Evolutionary conservation across 2,113 vertebrate genomes (phyloP), one percentile per base, ranked within the genome.

Genomic region (Plectropomus leopardus): DNA sequence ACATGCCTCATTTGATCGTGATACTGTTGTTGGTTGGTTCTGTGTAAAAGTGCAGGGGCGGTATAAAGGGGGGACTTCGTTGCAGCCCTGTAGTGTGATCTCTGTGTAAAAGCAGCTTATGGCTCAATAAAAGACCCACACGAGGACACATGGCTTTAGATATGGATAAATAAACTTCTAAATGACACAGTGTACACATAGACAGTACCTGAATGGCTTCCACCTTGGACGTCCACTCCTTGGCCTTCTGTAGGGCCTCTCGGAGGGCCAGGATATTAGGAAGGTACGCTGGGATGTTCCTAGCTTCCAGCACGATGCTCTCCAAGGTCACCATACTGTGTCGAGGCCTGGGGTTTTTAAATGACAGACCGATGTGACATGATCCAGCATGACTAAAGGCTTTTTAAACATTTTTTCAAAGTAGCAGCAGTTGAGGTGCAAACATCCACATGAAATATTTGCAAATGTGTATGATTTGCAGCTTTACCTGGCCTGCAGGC

Each of bases 281-380:
- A 15, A 99, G 94, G 89, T 97, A 98, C 1, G 98, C 98, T 72
- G 98, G 98, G 91, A 99, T 99, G 92, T 97, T 99, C 90, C 96
- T 96, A 1, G 98, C 97, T 93, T 99, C 98, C 15, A 95, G 94
- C 55, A 99, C 96, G 4, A 99, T 97, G 93, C 95, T 95, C 90
- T 99, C 98, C 91, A 99, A 95, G 58, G 96, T 96, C 74, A 94
- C 86, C 94, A 99, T 94, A 54, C 96, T 97, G 92, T 99, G 98
- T 6, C 98, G 95, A 44, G 98, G 98, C 88, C 98, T 99, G 89
- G 5, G 67, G 79, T 54, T 44, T 34, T 0, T 5, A 42, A 5
- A 87, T 50, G 23, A 73, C 19, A 72, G 6, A 71, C 1, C 21
- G 42, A 5, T 5, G 32, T 3, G 14, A 8, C 24, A 14, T 19